phyloP scores from a whole-genome alignment of 30 jellyfish, hydroid and myxozoan genomes.

The Aurelia coerulea region DNA sequence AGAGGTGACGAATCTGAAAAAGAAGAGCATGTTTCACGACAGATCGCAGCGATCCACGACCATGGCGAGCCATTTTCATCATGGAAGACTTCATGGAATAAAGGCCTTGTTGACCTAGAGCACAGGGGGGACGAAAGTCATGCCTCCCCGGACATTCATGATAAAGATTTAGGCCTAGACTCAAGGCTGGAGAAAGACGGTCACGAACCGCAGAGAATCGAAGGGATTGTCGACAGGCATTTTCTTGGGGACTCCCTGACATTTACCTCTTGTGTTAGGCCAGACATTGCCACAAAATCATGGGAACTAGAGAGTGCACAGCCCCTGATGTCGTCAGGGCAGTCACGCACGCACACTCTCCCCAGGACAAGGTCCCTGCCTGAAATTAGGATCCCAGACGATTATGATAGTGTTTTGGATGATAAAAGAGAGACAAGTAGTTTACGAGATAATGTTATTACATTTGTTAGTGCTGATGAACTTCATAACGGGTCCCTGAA shows the following conservation, averaged over 20 bases:
- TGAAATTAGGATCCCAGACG: constrained; percentile 51
- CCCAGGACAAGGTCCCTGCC: constrained; percentile 58
- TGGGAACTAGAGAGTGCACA: constrained; percentile 66
- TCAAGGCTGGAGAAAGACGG: constrained; percentile 15
- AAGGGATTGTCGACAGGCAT: constrained; percentile 26
- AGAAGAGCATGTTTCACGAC: constrained; percentile 7
- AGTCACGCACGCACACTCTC: constrained; percentile 47
- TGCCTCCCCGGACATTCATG: background rate
- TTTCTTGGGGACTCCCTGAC: constrained; percentile 33
- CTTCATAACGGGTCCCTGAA: constrained; percentile 23
- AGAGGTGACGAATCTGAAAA: constrained; percentile 1
- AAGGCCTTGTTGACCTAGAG: constrained; percentile 30
- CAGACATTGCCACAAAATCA: constrained; percentile 38
- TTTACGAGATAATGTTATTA: constrained; percentile 45
- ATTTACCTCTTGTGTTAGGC: constrained; percentile 30
- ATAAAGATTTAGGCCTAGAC: background rate
- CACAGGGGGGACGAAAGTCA: background rate
- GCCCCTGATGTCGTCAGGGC: constrained; percentile 61
- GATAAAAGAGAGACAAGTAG: constrained; percentile 49
- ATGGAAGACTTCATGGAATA: constrained; percentile 44
- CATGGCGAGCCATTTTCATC: constrained; percentile 53
- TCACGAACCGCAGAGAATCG: constrained; percentile 28
- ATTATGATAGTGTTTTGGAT: constrained; percentile 41
- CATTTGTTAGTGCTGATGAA: constrained; percentile 49
- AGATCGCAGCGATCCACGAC: constrained; percentile 10